Base-by-base conservation (phyloP, 2,888 invertebrate genomes). In the Branchipolynoe longqiensis region DNA sequence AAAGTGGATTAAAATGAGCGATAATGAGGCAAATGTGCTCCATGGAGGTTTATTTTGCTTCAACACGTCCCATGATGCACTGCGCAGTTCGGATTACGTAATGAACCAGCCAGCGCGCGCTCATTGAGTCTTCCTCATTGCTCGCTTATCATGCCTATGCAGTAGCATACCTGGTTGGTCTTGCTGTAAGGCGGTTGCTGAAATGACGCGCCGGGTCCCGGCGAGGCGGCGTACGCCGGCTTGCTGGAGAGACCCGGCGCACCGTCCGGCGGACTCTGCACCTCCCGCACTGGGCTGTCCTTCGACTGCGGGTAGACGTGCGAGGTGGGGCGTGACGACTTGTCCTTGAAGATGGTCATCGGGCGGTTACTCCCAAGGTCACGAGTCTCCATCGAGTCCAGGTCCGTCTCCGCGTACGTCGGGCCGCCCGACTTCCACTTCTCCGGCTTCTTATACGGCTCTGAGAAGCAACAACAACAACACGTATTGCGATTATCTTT, bases 391-490 rank as follows among this genome's bases (percentile, higher is more conserved):
- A 97, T 96, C 0, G 97, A 96, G 93, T 98, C 98, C 40, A 98
- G 94, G 94, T 98, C 98, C 0, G 98, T 98, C 94, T 98, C 98
- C 85, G 97, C 95, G 97, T 98, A 98, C 0, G 96, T 95, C 0
- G 78, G 31, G n/a, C 78, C 78, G 0, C 96, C 96, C 74, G 95
- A 95, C 28, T 81, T 85, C 56, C 31, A 48, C 22, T 62, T 69
- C 59, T 33, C 12, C 38, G 41, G 64, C 12, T 41, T 83, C 4
- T 33, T 69, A n/a, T 6, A 36, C 14, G 69, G 33, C 14, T 38
- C 40, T n/a, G n/a, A n/a, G n/a, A n/a, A n/a, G n/a, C n/a, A n/a
- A n/a, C n/a, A n/a, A n/a, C n/a, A n/a, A n/a, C n/a, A n/a, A n/a
- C n/a, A n/a, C n/a, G n/a, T n/a, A n/a, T n/a, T n/a, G n/a, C n/a